Percentiles rank a stretch among this genome's conserved stretches.
phyloP scores from a whole-genome alignment of 2,888 invertebrate species.

The Azorinus chamasolen region DNA sequence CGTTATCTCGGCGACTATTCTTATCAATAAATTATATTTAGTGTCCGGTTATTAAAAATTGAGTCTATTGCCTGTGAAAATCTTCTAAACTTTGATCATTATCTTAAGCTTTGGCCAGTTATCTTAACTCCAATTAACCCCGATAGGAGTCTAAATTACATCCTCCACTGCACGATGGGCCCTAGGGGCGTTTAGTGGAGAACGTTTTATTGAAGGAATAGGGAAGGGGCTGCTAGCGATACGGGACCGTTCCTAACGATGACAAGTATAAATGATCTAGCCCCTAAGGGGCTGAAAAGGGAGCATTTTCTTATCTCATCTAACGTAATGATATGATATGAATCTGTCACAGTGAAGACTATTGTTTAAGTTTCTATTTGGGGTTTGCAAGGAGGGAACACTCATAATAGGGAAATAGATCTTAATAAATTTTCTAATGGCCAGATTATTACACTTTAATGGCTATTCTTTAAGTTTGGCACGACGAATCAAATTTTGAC shows the following conservation, averaged over 20 bases:
- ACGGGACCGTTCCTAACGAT: slow-evolving; percentile 41
- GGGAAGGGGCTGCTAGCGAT: slow-evolving; percentile 30
- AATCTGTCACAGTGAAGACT: slow-evolving; percentile 49
- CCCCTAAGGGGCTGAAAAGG: slow-evolving; percentile 30
- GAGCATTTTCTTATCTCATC: slow-evolving; percentile 54
- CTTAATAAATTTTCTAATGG: slow-evolving; percentile 43
- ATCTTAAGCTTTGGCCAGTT: slow-evolving; percentile 11
- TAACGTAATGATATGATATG: slow-evolving; percentile 58
- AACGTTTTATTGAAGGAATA: slow-evolving; percentile 43
- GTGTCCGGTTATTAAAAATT: slow-evolving; percentile 33
- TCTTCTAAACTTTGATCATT: slow-evolving; percentile 43
- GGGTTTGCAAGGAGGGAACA: too few relatives aligned
- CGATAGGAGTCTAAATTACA: slow-evolving; percentile 9
- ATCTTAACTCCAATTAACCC: background rate
- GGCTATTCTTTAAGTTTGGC: slow-evolving; percentile 3
- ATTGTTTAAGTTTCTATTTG: background rate
- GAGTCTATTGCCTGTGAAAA: slow-evolving; percentile 48
- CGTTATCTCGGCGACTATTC: background rate
- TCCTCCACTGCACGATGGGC: slow-evolving; percentile 2
- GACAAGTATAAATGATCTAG: slow-evolving; percentile 63
- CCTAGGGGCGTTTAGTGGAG: slow-evolving; percentile 24
- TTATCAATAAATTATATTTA: slow-evolving; percentile 43
- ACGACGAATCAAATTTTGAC: too few relatives aligned
- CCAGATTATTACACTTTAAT: slow-evolving; percentile 53
- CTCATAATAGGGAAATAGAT: slow-evolving; percentile 34